phyloP scores from a whole-genome alignment of 1,140 invertebrate genomes.

The Eciton burchellii region DNA sequence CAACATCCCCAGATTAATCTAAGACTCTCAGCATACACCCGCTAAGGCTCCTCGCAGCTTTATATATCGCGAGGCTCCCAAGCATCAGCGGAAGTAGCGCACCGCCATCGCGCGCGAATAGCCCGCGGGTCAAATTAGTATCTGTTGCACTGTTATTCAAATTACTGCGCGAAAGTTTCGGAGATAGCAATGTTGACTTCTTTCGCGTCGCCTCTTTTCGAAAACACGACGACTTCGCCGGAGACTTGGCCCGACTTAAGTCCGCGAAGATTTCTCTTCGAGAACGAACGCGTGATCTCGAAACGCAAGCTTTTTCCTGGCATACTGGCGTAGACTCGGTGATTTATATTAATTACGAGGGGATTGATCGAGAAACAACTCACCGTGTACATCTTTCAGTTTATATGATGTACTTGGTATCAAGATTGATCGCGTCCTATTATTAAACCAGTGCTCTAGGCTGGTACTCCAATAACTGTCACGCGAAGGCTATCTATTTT shows the following conservation, averaged over 20 bases:
- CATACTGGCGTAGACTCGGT: neutral
- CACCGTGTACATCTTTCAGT: constrained; percentile 36
- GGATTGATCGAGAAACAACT: constrained; percentile 22
- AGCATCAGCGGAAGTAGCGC: neutral
- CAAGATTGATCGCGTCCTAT: constrained; percentile 70
- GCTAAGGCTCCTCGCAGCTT: constrained; percentile 40
- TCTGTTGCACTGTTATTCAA: constrained; percentile 79
- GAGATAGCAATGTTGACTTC: constrained; percentile 27
- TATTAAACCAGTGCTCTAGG: constrained; percentile 63
- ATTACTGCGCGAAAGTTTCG: constrained; percentile 64
- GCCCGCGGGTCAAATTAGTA: constrained; percentile 71
- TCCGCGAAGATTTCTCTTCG: neutral
- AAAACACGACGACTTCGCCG: neutral
- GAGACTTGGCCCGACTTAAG: constrained; percentile 13
- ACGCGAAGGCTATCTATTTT: constrained; percentile 62
- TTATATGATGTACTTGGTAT: constrained; percentile 51
- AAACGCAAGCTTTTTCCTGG: neutral
- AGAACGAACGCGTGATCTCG: neutral
- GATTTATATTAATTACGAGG: constrained; percentile 58
- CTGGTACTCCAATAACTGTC: constrained; percentile 65
- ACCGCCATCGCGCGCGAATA: constrained; percentile 21
- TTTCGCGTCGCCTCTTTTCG: constrained; percentile 9
- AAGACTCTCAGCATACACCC: constrained; percentile 65
- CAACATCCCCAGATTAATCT: constrained; percentile 75
- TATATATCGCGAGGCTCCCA: constrained; percentile 34